Evolutionary conservation across 1,140 invertebrate species (phyloP), one percentile per base, ranked within the genome.

Genomic region (Phymorhynchus buccinoides): DNA sequence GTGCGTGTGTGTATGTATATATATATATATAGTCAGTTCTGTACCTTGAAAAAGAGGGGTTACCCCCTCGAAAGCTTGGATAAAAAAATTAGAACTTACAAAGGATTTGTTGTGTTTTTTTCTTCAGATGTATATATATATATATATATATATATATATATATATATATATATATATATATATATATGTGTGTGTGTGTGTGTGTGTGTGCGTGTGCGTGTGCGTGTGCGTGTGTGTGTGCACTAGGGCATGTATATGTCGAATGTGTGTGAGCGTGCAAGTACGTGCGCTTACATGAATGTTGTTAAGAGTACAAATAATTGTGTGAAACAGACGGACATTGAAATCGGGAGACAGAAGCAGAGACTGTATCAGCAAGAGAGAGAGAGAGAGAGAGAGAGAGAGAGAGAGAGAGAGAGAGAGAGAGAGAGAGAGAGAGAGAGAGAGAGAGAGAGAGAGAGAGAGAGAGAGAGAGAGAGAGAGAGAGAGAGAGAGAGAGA

Each of bases 151-250:
- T 75, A 16, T 75, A 16, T 75, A 1, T 30, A 27, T 27, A 12
- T 37, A 39, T 1, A 39, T 3, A 39, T 12, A 12, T 78, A 39
- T 12, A 27, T 35, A 32, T 39, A 14, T 39, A 39, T 39, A 39
- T 35, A 4, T 77, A 39, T 35, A 39, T 77, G 73, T 12, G 9
- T 77, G 73, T 6, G 73, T 77, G 73, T 77, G 73, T 77, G 73
- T 35, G 9, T 77, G 73, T 37, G 73, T 77, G 75, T 37, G 75
- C 16, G 52, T 56, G 52, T 56, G 52, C 27, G 52, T 56, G 52
- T 56, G 52, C 27, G 52, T 56, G 52, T 27, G 66, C n/a, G 27
- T 27, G 66, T 27, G 27, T 44, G 42, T 44, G 42, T 44, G 42
- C 22, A 42, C 42, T 4, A 41, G 30, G 42, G 42, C 42, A 32